Conservation (phyloP, 2,113 vertebrate species). For the Menura novaehollandiae region DNA sequence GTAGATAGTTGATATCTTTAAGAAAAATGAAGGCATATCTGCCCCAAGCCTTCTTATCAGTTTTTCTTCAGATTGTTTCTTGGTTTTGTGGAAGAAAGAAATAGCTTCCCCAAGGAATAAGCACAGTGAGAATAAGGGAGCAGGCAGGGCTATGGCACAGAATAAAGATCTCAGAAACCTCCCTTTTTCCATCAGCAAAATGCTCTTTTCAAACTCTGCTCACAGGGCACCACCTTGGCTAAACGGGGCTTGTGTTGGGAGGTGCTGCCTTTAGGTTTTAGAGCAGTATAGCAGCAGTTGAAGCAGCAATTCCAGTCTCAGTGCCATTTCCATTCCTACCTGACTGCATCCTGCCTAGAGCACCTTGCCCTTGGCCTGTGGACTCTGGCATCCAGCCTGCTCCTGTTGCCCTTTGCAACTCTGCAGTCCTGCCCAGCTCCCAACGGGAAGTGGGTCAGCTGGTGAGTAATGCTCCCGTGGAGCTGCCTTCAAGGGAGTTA, state of each 20-base stretch:
- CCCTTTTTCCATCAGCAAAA: neutral
- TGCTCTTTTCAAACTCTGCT: neutral
- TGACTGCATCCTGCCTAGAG: neutral
- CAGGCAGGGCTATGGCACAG: accelerated
- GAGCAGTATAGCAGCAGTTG: neutral
- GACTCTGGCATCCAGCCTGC: neutral
- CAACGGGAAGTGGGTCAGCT: accelerated
- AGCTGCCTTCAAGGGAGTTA: neutral
- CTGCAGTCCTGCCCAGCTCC: neutral
- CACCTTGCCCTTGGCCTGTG: neutral
- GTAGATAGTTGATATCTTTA: neutral
- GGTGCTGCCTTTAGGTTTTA: neutral
- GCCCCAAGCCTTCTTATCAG: neutral
- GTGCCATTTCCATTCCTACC: neutral
- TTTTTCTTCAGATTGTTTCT: neutral
- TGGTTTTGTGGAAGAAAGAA: neutral
- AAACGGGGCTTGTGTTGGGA: neutral
- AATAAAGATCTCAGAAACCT: neutral
- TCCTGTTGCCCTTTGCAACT: neutral
- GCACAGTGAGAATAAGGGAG: neutral
- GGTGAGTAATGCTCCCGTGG: accelerated
- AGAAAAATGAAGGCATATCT: neutral
- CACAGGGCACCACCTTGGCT: neutral
- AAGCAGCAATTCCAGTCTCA: neutral
- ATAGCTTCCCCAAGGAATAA: neutral